Evolutionary conservation across 2,888 invertebrate species (phyloP).

Genomic region (Vanessa cardui): DNA sequence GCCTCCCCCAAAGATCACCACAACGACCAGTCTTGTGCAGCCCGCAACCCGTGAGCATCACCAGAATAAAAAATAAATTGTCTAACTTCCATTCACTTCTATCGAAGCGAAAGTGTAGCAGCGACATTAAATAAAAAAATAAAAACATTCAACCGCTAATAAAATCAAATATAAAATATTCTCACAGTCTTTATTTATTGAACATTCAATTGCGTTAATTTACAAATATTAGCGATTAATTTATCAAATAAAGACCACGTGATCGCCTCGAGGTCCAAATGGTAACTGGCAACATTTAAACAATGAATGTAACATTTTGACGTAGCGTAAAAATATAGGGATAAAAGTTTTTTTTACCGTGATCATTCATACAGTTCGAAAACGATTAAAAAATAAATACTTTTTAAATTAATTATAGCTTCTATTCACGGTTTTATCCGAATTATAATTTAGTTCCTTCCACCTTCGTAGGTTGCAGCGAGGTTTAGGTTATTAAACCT

Average conservation of each 20-base stretch:
- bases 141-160: background rate
- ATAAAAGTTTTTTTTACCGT: background rate
- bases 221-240: constrained; percentile 64
- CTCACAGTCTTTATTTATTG: constrained; percentile 53
- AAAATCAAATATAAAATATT: constrained; percentile 31
- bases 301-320: constrained; percentile 72
- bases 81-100: too few species aligned
- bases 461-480: too few species aligned
- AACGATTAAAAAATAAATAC: too few species aligned
- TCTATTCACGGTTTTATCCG: too few species aligned
- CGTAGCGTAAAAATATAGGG: constrained; percentile 3
- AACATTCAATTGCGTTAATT: constrained; percentile 66
- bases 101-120: too few species aligned
- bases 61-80: too few species aligned
- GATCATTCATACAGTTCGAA: background rate
- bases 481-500: too few species aligned
- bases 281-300: constrained; percentile 63
- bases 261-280: constrained; percentile 68
- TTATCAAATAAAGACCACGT: constrained; percentile 66
- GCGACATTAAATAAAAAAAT: background rate
- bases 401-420: too few species aligned
- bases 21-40: too few species aligned
- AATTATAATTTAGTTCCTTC: too few species aligned
- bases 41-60: too few species aligned
- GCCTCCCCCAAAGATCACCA: too few species aligned